A percentile compares a stretch with the other conserved stretches of the same genome.
Conservation (phyloP, 2,113 vertebrate species). For the Bambusicola thoracicus region DNA sequence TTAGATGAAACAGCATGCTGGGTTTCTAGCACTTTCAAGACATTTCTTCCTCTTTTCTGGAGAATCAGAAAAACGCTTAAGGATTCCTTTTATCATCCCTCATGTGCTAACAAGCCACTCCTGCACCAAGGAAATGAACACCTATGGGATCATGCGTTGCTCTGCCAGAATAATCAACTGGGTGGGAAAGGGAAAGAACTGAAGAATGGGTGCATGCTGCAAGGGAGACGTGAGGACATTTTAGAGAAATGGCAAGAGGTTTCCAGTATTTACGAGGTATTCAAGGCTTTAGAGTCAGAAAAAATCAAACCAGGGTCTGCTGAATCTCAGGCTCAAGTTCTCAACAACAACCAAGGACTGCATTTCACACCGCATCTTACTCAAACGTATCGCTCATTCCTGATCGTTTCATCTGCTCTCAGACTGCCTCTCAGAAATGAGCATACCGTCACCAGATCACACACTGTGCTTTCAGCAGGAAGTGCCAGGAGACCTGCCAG, state of each 20-base stretch:
- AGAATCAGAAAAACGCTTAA: background rate
- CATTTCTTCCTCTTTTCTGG: background rate
- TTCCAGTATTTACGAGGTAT: background rate
- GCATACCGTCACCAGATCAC: background rate
- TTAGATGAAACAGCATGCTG: background rate
- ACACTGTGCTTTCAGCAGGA: background rate
- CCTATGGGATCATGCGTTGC: background rate
- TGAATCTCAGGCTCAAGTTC: background rate
- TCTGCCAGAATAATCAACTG: background rate
- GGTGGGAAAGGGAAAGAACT: background rate
- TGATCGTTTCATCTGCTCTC: background rate
- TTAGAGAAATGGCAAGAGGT: background rate
- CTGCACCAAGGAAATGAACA: background rate
- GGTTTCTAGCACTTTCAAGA: background rate
- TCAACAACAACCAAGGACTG: background rate
- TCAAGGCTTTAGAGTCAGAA: background rate
- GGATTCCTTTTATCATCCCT: background rate
- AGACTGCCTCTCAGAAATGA: background rate
- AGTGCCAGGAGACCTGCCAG: background rate
- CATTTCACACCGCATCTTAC: background rate
- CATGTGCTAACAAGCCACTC: background rate
- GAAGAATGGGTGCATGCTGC: background rate
- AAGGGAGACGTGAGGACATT: background rate
- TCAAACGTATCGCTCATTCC: background rate
- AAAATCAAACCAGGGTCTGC: background rate